These are phyloP conservation scores for Ferdinandea cuprea DNA, from an alignment of 2,888 invertebrate species.

Conservation along the genomic window DNA sequence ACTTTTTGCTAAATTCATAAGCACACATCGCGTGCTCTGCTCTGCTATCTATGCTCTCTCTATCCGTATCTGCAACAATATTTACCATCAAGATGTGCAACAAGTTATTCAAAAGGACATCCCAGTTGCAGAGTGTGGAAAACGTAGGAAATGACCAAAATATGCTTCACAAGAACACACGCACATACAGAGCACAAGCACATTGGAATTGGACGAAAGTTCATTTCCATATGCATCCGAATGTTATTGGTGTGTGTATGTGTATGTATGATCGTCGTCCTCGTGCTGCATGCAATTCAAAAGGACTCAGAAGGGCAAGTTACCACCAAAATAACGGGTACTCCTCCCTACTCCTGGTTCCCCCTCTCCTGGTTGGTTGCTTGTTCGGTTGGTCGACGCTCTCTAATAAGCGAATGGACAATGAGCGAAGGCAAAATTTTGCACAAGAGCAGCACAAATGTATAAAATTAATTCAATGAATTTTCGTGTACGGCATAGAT, in stretches of 20 bases:
- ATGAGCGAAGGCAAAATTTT: slow-evolving; percentile 39
- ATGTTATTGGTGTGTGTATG: slow-evolving; percentile 12
- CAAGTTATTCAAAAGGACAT: slow-evolving; percentile 18
- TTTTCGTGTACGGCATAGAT: slow-evolving; percentile 32
- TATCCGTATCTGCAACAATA: neutral
- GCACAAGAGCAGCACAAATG: slow-evolving; percentile 56
- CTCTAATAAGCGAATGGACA: slow-evolving; percentile 35
- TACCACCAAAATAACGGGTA: slow-evolving; percentile 4
- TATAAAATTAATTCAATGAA: slow-evolving; percentile 57
- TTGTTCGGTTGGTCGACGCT: slow-evolving; percentile 16
- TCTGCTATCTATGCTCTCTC: too few species aligned
- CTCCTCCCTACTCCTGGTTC: neutral
- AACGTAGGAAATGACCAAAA: slow-evolving; percentile 28
- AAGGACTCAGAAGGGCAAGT: slow-evolving; percentile 33
- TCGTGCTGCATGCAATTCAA: slow-evolving; percentile 32
- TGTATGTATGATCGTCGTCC: slow-evolving; percentile 29
- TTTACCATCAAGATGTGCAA: slow-evolving; percentile 26
- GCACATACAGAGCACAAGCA: too few species aligned
- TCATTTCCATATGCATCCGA: slow-evolving; percentile 23
- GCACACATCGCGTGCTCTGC: too few species aligned
- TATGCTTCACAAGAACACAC: neutral
- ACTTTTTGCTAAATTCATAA: too few species aligned
- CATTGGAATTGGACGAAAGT: neutral
- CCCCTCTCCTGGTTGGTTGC: slow-evolving; percentile 13
- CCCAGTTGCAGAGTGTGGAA: too few species aligned